These are phyloP conservation scores for Rhipidura dahli DNA, from an alignment of 2,113 vertebrate species.

Conservation along the genomic window DNA sequence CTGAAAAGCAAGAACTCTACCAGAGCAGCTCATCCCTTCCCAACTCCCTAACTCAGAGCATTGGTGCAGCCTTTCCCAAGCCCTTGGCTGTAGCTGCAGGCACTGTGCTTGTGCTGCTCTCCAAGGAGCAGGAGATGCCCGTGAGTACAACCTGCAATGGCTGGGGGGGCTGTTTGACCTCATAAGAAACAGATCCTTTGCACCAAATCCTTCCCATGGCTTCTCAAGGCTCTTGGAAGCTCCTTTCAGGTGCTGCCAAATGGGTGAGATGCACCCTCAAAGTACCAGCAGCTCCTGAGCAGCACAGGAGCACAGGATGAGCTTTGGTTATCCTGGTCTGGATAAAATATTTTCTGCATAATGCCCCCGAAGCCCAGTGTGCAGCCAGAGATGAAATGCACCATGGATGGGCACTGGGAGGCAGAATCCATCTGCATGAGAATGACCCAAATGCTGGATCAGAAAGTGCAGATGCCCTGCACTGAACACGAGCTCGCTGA, in stretches of 20 bases:
- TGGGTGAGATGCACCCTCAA: neutral
- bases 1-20: neutral
- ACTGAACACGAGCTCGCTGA: neutral
- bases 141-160: rapidly evolving
- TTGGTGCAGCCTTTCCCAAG: neutral
- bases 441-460: neutral
- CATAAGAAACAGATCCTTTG: neutral
- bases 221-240: neutral
- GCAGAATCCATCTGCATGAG: neutral
- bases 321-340: neutral
- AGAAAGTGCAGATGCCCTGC: neutral
- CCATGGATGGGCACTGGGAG: neutral
- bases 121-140: neutral
- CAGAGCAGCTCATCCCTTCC: neutral
- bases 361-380: neutral
- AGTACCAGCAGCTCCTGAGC: neutral
- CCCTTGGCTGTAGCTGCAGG: neutral
- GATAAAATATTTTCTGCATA: neutral
- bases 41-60: neutral
- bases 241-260: neutral
- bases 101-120: rapidly evolving
- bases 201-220: neutral
- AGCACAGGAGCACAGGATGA: neutral
- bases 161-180: neutral
- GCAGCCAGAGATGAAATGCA: neutral